Conservation (phyloP, 37 sponge, comb jelly and placozoan genomes). For the Beroe forskalii region DNA sequence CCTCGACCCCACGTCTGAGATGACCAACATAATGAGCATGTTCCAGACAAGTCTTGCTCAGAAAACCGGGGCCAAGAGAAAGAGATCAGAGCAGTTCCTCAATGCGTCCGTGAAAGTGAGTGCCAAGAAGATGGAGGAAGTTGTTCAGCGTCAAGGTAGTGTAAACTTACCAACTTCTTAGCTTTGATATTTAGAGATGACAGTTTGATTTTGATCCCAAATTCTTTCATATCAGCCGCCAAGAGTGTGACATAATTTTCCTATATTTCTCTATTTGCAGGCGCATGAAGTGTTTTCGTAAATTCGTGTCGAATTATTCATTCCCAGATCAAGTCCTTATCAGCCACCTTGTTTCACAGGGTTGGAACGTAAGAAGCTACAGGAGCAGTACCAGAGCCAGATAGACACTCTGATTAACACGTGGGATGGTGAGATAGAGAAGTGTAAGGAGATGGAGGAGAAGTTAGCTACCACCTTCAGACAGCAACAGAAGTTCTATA, state of each 20-base stretch:
- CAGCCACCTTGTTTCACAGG: too few species aligned
- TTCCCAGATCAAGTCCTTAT: too few species aligned
- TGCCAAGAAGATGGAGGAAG: conserved; percentile 31
- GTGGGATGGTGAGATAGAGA: conserved; percentile 44
- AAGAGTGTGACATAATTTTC: too few species aligned
- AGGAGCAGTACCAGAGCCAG: conserved; percentile 43
- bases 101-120: conserved; percentile 50
- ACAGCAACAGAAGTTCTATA: conserved; percentile 37
- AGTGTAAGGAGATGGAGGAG: conserved; percentile 49
- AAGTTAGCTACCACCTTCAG: conserved; percentile 41
- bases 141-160: background rate
- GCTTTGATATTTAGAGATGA: too few species aligned
- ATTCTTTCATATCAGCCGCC: too few species aligned
- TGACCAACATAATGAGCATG: conserved; percentile 21
- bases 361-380: conserved; percentile 8
- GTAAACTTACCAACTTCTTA: too few species aligned
- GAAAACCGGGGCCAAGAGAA: conserved; percentile 3
- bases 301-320: too few species aligned
- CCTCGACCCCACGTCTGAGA: background rate
- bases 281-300: too few species aligned
- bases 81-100: conserved; percentile 38
- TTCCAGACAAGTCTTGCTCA: conserved; percentile 19
- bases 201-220: too few species aligned
- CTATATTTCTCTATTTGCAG: too few species aligned
- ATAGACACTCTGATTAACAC: conserved; percentile 31